These are phyloP conservation scores for Acrobasis repandana DNA, from an alignment of 2,888 invertebrate genomes.

Conservation along the genomic window DNA sequence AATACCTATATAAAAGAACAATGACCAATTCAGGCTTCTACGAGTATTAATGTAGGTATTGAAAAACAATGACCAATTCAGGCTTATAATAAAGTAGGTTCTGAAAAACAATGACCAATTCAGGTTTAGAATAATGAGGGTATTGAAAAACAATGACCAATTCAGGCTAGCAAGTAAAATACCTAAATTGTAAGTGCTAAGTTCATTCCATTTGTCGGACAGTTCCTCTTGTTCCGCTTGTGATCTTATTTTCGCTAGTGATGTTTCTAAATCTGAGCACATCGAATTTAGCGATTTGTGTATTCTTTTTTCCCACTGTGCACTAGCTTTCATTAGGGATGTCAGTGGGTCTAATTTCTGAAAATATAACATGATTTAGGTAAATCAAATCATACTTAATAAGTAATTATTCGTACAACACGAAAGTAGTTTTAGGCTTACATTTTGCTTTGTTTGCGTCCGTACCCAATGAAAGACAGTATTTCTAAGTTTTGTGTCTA, in stretches of 20 bases:
- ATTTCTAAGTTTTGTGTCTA: conserved; percentile 92
- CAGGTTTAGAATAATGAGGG: too few relatives aligned
- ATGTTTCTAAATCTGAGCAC: conserved; percentile 94
- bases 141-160: too few relatives aligned
- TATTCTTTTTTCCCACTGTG: conserved; percentile 96
- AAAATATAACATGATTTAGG: conserved; percentile 31
- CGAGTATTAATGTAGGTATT: too few relatives aligned
- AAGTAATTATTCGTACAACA: not conserved
- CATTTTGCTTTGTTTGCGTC: conserved; percentile 72
- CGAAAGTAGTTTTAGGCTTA: conserved; percentile 41
- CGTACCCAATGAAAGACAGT: conserved; percentile 92
- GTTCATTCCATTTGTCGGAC: conserved; percentile 93
- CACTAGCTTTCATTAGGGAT: conserved; percentile 92
- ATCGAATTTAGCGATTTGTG: conserved; percentile 97
- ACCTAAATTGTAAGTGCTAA: conserved; percentile 95
- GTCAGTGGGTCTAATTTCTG: conserved; percentile 86
- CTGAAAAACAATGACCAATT: not conserved
- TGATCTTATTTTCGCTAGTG: conserved; percentile 89
- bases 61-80: too few relatives aligned
- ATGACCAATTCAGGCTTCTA: not conserved
- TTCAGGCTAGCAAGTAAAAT: conserved; percentile 33
- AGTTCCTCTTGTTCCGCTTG: conserved; percentile 92
- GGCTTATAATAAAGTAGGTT: too few relatives aligned
- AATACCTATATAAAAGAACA: not conserved
- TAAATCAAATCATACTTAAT: too few relatives aligned